These are phyloP conservation scores for Choloepus didactylus DNA, from an alignment of 2,797 vertebrate genomes.

Conservation along the genomic window DNA sequence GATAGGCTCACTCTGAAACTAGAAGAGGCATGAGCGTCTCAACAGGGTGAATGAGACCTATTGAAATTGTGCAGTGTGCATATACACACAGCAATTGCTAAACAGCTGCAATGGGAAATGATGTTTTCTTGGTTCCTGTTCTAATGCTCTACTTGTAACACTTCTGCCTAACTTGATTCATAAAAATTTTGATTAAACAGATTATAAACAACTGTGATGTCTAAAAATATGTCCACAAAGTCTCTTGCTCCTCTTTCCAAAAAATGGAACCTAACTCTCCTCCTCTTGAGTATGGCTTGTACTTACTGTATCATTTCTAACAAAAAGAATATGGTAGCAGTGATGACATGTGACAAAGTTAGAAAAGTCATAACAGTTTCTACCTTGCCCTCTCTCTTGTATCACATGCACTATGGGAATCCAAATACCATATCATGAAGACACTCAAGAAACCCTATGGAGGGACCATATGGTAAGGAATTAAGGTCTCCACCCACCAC, in stretches of 20 bases:
- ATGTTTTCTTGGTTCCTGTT: background rate
- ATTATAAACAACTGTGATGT: background rate
- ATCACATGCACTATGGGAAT: background rate
- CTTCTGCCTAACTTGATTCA: background rate
- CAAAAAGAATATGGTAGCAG: background rate
- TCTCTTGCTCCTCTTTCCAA: background rate
- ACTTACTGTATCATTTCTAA: background rate
- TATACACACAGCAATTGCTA: background rate
- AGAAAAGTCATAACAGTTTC: background rate
- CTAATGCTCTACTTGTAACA: background rate
- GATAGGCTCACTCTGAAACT: background rate
- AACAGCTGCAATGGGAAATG: background rate
- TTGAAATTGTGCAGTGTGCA: background rate
- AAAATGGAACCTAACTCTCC: background rate
- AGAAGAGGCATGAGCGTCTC: background rate
- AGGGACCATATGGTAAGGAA: background rate
- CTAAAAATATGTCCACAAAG: slow-evolving; percentile 35
- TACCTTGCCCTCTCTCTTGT: background rate
- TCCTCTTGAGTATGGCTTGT: background rate
- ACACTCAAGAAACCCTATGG: background rate
- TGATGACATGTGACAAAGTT: background rate
- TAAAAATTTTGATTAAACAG: background rate
- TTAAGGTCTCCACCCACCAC: background rate
- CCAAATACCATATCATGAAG: background rate
- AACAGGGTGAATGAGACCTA: background rate